Base-by-base conservation (phyloP, 2,113 vertebrate species). In the Taurulus bubalis region DNA sequence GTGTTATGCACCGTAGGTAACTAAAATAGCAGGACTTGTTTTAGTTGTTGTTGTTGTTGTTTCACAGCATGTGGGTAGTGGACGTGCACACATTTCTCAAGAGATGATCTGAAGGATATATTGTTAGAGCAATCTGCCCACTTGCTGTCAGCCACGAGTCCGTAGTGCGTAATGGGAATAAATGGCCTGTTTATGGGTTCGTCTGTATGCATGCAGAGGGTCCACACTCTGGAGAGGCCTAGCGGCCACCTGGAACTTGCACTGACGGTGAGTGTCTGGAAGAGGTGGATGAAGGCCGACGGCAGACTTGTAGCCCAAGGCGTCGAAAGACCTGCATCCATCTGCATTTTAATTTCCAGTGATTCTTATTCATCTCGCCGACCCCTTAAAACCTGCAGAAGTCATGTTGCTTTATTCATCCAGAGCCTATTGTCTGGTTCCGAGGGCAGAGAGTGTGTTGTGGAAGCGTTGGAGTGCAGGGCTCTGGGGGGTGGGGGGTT, bases 111-210 rank as follows among this genome's bases (percentile, higher is more conserved):
- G 70, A 79, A 80, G 76, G 66, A 77, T 79, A 67, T 77, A 77
- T 86, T 88, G 83, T 88, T 87, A 40, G 70, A 89, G 60, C 74
- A 82, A 71, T 85, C 78, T 79, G 24, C 82, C 82, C 78, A 82
- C 82, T 81, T 69, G 72, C 77, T 87, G 79, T 90, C 84, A 84
- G 56, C 80, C 74, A 28, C 58, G 62, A 84, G 24, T 75, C 30
- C 84, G 71, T 80, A 69, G 62, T 79, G 70, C 89, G 71, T 85
- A 79, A 82, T 84, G 72, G 87, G 84, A 91, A 88, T 71, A 88
- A 80, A 83, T 87, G 66, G 80, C 71, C 82, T 89, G 85, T 82
- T 91, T 92, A 90, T 88, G 64, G 64, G 75, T 89, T 84, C 1
- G 59, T 79, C 78, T 86, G 63, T 66, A 79, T 85, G 80, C 85